Base-by-base conservation (phyloP, 1,140 invertebrate genomes). In the Dendroctonus valens region DNA sequence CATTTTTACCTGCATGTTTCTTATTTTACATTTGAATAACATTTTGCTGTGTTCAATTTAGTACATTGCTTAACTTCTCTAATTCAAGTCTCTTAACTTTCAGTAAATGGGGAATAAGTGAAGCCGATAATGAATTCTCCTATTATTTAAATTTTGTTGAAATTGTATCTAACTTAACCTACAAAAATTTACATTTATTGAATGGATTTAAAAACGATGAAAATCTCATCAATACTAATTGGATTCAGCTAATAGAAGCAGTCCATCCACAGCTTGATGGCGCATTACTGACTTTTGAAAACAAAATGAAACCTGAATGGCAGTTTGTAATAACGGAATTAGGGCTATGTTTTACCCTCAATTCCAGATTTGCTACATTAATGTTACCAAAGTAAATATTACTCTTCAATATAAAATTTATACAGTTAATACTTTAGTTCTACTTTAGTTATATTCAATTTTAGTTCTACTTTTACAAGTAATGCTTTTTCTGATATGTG, bases 321-420 rank as follows among this genome's bases (percentile, higher is more conserved):
- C 71, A 77, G 8, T 74, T 79, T 7, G 80, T 83, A 7, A 80
- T 84, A 76, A 83, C 83, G 0, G 83, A 85, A 70, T 76, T 83
- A 65, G 83, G 83, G 5, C 76, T 84, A 37, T 85, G 83, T 69
- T 78, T 79, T 65, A 80, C 82, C 0, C 79, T 83, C 57, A 84
- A 84, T 70, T 82, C 82, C 0, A 73, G 72, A 66, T 75, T 76
- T 70, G 44, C 70, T n/a, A 49, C 73, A 49, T 63, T 76, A 50
- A 62, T 78, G 15, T 69, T 70, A 15, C 66, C 71, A 46, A 76
- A 67, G 75, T 77, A 52, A 9, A 15, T 52, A 14, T 26, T 26
- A 26, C 1, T 26, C 26, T 26, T 26, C 15, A 37, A 52, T 52
- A 8, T 8, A 52, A n/a, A n/a, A 14, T 52, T 52, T 52, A 15